Percentiles rank a stretch among this genome's conserved stretches.
Conservation (phyloP, 2,797 vertebrate species). For the Buphagus erythrorhynchus region DNA sequence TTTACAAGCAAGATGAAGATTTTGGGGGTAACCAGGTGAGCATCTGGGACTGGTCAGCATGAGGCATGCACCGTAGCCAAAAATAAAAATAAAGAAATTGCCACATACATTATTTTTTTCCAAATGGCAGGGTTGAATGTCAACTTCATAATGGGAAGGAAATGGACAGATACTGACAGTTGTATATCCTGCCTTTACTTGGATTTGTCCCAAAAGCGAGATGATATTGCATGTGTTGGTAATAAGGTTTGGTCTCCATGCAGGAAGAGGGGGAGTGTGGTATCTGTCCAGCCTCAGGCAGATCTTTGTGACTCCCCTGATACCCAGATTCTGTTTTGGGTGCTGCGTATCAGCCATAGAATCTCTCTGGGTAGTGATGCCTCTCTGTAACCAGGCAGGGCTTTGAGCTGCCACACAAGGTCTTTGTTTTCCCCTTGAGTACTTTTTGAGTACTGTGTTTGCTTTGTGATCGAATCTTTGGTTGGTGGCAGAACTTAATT, state of each 20-base stretch:
- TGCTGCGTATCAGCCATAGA: accelerated
- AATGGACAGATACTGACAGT: accelerated
- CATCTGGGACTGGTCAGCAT: not conserved
- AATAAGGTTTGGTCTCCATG: not conserved
- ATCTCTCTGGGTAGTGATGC: not conserved
- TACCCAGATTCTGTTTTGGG: not conserved
- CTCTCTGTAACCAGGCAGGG: not conserved
- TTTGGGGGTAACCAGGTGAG: not conserved
- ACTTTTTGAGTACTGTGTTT: not conserved
- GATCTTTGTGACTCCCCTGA: not conserved
- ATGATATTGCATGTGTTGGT: not conserved
- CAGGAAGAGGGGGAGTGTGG: not conserved
- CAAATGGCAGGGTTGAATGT: not conserved
- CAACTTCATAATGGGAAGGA: not conserved
- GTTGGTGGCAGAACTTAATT: not conserved
- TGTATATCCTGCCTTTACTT: not conserved
- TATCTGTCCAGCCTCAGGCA: not conserved
- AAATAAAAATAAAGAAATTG: not conserved
- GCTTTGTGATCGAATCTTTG: not conserved
- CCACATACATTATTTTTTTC: accelerated
- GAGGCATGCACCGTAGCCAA: not conserved
- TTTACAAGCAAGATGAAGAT: not conserved
- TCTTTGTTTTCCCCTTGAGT: accelerated
- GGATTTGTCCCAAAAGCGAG: not conserved
- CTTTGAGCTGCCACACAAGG: not conserved